A percentile compares a stretch with the other conserved stretches of the same genome.
Conservation (phyloP, 2,113 vertebrate species). For the Sula dactylatra region DNA sequence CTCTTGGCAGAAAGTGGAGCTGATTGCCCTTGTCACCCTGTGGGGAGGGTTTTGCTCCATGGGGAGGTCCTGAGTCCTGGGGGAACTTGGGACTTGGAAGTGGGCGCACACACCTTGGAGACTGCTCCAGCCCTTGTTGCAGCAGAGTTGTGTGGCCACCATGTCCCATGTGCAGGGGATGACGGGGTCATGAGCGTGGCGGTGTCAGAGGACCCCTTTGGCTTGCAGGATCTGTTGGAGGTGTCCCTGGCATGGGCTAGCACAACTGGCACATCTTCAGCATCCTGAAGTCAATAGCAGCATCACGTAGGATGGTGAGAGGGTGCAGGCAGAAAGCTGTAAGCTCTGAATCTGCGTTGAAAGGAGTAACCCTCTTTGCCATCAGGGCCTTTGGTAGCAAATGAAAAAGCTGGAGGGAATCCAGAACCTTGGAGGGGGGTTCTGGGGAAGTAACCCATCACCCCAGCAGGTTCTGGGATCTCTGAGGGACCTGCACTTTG, state of each 20-base stretch:
- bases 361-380: background rate
- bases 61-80: background rate
- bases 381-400: background rate
- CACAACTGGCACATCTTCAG: background rate
- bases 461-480: background rate
- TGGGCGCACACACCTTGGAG: rapidly evolving
- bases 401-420: background rate
- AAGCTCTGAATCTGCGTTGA: background rate
- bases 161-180: rapidly evolving
- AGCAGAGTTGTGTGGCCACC: background rate
- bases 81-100: background rate
- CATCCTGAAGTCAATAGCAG: background rate
- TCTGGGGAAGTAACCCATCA: background rate
- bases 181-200: background rate
- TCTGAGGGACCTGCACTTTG: background rate
- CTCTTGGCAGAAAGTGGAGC: rapidly evolving
- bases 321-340: background rate
- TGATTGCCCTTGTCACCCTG: background rate
- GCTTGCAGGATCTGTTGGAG: background rate
- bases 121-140: background rate
- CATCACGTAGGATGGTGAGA: rapidly evolving
- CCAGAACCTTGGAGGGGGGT: background rate
- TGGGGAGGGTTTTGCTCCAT: rapidly evolving
- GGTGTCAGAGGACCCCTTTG: rapidly evolving
- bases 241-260: background rate